phyloP scores from a whole-genome alignment of 2,113 vertebrate genomes.

The Periophthalmodon schlosseri region DNA sequence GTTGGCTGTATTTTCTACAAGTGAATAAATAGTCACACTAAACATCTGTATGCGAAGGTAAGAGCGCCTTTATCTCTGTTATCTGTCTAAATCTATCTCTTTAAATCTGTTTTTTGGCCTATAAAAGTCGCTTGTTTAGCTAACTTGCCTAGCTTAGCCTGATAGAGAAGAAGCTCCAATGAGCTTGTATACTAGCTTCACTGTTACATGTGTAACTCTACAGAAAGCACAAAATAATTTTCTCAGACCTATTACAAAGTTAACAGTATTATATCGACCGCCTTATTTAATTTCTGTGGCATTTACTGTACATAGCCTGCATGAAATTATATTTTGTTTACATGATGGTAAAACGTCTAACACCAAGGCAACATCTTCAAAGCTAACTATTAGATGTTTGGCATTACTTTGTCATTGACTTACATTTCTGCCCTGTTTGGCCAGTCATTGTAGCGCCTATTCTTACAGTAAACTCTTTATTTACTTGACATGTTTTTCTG shows the following conservation, averaged over 20 bases:
- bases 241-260: background rate
- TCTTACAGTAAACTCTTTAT: background rate
- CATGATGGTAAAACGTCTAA: background rate
- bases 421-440: too few relatives aligned
- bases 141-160: conserved; percentile 24
- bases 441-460: background rate
- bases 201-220: background rate
- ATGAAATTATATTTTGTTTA: too few relatives aligned
- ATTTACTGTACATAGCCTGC: background rate
- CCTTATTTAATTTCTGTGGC: background rate
- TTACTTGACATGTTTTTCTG: background rate
- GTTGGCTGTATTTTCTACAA: background rate
- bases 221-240: background rate
- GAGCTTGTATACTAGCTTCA: background rate
- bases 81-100: accelerated
- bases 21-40: background rate
- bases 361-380: background rate
- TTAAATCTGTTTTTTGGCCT: background rate
- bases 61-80: background rate
- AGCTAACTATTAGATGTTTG: background rate
- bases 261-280: background rate
- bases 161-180: conserved; percentile 16
- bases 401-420: too few relatives aligned
- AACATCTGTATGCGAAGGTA: conserved; percentile 23
- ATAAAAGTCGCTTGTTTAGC: background rate